Base-by-base conservation (phyloP, 2,797 vertebrate genomes). In the Hapalemur alaotrensis region DNA sequence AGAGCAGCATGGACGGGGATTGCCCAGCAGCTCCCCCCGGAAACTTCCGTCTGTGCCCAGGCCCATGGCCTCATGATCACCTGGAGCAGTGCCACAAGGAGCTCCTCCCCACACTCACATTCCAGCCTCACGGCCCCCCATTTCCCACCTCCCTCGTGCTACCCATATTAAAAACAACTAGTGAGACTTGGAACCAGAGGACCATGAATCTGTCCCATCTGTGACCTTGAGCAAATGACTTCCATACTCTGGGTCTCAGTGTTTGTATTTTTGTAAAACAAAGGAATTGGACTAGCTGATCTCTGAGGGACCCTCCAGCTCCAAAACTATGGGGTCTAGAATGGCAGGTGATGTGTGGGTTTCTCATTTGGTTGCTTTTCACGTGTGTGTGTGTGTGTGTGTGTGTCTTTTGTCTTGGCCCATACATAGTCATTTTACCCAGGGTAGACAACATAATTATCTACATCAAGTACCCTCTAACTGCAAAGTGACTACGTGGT, bases 221-320 rank as follows among this genome's bases (percentile, higher is more conserved):
- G 11, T 54, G 35, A 57, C 69, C n/a, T 1, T 69, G 57, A 90
- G 52, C 41, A 78, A 95, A 30, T 25, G 25, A 75, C 25, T 72
- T 87, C 38, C 28, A 2, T 61, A 43, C 38, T 73, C 52, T 46
- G 52, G 6, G 18, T 81, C 67, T 95, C 73, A 3, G 23, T 10
- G 22, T 59, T 35, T 65, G 20, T 25, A 38, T 41, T 61, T 54
- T 82, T 79, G 17, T 54, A 52, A 95, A 96, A 91, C 57, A 88
- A 85, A 95, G 25, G 5, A 72, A 46, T 75, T 7, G 7, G 75
- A 25, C 54, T 9, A 80, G n/a, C 7, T 15, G 22, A 32, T 48
- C n/a, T 32, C 10, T 28, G 54, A 57, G 57, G 67, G 41, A 79
- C 30, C 38, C 59, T 35, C 22, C 13, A 50, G 25, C 41, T 72